These are phyloP conservation scores for Bellardia pandia DNA, from an alignment of 2,888 invertebrate genomes.

Conservation along the genomic window DNA sequence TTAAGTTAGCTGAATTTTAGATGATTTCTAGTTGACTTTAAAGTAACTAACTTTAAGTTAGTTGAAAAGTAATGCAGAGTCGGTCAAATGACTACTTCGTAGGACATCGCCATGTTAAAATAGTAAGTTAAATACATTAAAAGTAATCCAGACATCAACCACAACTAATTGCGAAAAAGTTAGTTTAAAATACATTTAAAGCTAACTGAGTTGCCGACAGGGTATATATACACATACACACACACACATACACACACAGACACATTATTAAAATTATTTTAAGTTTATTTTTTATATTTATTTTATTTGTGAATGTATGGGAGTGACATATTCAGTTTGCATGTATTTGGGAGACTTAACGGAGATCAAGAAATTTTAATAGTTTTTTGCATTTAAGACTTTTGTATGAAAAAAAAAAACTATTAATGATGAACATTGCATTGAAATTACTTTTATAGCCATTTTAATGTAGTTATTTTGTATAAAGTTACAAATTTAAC, in stretches of 20 bases:
- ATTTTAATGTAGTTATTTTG: constrained; percentile 5
- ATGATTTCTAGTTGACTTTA: too few species aligned
- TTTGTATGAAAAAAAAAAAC: constrained; percentile 5
- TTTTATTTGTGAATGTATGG: not conserved
- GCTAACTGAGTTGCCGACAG: too few species aligned
- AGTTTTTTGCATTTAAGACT: constrained; percentile 22
- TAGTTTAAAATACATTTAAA: too few species aligned
- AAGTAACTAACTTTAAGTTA: too few species aligned
- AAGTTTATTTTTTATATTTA: constrained; percentile 14
- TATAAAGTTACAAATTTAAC: constrained; percentile 6
- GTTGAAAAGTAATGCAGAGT: too few species aligned
- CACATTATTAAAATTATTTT: constrained; percentile 49
- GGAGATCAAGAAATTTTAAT: constrained; percentile 53
- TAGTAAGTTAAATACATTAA: too few species aligned
- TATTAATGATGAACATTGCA: not conserved
- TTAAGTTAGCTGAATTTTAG: too few species aligned
- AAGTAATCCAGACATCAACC: too few species aligned
- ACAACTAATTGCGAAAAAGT: too few species aligned
- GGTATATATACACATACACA: too few species aligned
- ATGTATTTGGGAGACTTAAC: constrained; percentile 42
- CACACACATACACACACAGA: not conserved
- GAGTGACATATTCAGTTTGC: constrained; percentile 13
- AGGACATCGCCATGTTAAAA: too few species aligned
- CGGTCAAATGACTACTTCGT: too few species aligned
- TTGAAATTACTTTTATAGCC: constrained; percentile 7